Conservation (phyloP, 2,113 vertebrate species). For the Crotophaga sulcirostris region DNA sequence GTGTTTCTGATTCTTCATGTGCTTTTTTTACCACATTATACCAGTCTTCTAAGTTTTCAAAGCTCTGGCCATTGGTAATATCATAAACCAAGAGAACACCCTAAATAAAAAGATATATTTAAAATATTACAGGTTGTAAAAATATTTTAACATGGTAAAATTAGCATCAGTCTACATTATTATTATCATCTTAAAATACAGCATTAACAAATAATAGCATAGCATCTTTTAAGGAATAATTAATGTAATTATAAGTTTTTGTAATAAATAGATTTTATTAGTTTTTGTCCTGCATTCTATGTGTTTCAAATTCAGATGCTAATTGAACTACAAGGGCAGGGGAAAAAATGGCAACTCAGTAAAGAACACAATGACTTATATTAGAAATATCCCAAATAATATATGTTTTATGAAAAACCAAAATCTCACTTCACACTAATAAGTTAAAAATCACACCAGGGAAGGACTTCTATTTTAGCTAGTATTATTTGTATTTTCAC, state of each 20-base stretch:
- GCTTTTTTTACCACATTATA: constrained; percentile 91
- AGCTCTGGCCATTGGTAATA: constrained; percentile 97
- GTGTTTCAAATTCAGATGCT: neutral
- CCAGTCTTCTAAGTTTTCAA: constrained; percentile 99
- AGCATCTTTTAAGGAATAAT: neutral
- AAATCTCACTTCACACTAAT: neutral
- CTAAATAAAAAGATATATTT: constrained; percentile 73
- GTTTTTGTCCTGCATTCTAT: neutral
- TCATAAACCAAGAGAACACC: constrained; percentile 97
- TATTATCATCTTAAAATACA: neutral
- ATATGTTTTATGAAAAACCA: neutral
- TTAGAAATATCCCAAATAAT: neutral
- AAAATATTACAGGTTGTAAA: neutral
- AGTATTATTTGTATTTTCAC: neutral
- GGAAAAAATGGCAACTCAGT: neutral
- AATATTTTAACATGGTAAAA: neutral
- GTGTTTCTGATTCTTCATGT: constrained; percentile 89
- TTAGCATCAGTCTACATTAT: neutral
- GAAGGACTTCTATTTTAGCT: neutral
- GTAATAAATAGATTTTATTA: neutral
- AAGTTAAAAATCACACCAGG: neutral
- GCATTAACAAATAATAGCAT: neutral
- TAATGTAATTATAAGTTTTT: neutral
- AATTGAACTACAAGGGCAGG: neutral
- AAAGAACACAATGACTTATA: neutral